These are phyloP conservation scores for Nomada hirtipes DNA, from an alignment of 2,888 invertebrate genomes.

Conservation along the genomic window DNA sequence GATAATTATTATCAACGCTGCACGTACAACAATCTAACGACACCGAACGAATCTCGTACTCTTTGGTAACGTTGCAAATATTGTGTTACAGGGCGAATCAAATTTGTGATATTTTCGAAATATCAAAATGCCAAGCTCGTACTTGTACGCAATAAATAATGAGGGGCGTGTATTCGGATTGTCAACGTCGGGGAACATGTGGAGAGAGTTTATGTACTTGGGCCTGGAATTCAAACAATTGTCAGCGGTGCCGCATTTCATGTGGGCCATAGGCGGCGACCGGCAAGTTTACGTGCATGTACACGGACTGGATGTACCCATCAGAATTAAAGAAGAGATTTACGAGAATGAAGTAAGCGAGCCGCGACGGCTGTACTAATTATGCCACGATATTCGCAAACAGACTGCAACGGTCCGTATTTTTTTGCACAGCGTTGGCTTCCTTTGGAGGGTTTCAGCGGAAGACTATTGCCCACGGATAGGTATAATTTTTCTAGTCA, in stretches of 20 bases:
- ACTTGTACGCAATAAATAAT: slow-evolving; percentile 94
- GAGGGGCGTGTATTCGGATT: slow-evolving; percentile 95
- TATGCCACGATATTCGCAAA: background rate
- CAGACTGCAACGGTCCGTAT: slow-evolving; percentile 16
- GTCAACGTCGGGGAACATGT: slow-evolving; percentile 92
- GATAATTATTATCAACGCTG: background rate
- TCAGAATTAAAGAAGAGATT: slow-evolving; percentile 94
- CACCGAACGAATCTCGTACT: background rate
- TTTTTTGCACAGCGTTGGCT: slow-evolving; percentile 90
- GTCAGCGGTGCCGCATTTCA: slow-evolving; percentile 92
- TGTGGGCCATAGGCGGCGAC: slow-evolving; percentile 97
- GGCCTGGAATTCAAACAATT: slow-evolving; percentile 96
- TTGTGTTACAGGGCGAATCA: slow-evolving; percentile 12
- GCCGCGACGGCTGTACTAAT: background rate
- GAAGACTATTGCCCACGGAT: slow-evolving; percentile 94
- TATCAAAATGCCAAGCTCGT: slow-evolving; percentile 88
- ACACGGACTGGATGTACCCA: slow-evolving; percentile 95
- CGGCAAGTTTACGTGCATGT: slow-evolving; percentile 97
- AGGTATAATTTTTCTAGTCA: slow-evolving; percentile 93
- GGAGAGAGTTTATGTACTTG: slow-evolving; percentile 94
- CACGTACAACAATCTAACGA: background rate
- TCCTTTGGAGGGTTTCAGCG: slow-evolving; percentile 94
- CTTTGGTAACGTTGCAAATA: background rate
- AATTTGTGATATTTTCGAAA: background rate
- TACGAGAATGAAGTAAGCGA: slow-evolving; percentile 93